Conservation (phyloP, 2,113 vertebrate species). For the Phylloscopus trochilus region DNA sequence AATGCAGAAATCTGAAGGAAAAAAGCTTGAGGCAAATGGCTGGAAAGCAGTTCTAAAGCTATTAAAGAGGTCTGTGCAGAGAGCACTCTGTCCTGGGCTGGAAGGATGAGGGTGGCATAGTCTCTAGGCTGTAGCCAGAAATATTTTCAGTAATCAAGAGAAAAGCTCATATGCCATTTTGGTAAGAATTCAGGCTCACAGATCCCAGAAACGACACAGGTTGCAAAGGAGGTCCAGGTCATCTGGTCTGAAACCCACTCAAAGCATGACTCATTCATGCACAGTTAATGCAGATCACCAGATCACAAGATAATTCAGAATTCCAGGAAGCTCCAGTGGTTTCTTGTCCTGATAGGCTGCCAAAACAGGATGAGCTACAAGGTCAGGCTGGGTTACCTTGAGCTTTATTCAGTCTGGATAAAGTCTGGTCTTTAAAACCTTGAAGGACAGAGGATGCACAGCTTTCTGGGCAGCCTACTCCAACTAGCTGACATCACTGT, state of each 20-base stretch:
- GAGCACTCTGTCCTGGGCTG: not conserved
- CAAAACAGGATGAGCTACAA: not conserved
- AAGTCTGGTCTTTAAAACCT: not conserved
- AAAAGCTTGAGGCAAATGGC: constrained; percentile 18
- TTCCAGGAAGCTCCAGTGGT: not conserved
- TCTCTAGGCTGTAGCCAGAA: not conserved
- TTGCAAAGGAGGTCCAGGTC: not conserved
- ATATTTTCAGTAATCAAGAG: not conserved
- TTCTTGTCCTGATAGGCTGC: not conserved
- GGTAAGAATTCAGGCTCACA: not conserved
- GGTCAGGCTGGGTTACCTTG: not conserved
- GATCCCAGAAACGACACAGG: not conserved
- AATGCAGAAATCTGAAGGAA: constrained; percentile 37
- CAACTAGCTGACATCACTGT: not conserved
- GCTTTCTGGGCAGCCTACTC: not conserved
- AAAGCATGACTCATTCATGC: not conserved
- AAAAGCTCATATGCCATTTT: not conserved
- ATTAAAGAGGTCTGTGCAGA: not conserved
- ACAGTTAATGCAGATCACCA: not conserved
- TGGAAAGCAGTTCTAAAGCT: constrained; percentile 30
- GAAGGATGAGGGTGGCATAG: not conserved
- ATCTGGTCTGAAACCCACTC: not conserved
- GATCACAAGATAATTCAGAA: not conserved
- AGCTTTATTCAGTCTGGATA: not conserved
- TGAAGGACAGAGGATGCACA: not conserved